A percentile compares a stretch with the other conserved stretches of the same genome.
Evolutionary conservation across 2,888 invertebrate genomes (phyloP).

Genomic region (Noctua janthina): DNA sequence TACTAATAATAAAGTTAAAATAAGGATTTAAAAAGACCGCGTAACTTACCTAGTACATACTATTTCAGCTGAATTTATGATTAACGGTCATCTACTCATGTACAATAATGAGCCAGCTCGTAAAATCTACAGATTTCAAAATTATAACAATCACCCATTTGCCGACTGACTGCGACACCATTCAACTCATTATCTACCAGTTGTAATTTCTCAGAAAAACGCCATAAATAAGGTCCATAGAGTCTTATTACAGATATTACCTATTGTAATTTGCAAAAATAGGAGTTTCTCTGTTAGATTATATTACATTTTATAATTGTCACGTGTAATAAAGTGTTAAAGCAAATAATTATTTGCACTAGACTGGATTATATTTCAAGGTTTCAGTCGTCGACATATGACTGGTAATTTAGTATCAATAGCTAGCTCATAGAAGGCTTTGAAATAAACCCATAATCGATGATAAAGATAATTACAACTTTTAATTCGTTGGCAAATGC

Average conservation of each 20-base stretch:
- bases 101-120: neutral
- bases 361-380: neutral
- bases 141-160: neutral
- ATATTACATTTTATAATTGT: constrained; percentile 1
- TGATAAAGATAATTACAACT: neutral
- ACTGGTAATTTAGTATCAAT: constrained; percentile 3
- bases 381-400: neutral
- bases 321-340: neutral
- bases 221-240: neutral
- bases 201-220: neutral
- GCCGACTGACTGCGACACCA: neutral
- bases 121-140: neutral
- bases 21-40: neutral
- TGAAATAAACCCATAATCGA: neutral
- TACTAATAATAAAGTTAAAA: neutral
- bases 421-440: neutral
- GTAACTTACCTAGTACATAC: neutral
- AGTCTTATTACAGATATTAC: constrained; percentile 5
- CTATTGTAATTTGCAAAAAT: constrained; percentile 3
- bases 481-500: neutral
- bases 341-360: constrained; percentile 7
- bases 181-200: neutral
- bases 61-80: neutral
- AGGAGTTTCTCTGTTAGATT: neutral
- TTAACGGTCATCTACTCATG: neutral